Conservation (phyloP, 2,888 invertebrate species). For the Trypoxylon attenuatum region DNA sequence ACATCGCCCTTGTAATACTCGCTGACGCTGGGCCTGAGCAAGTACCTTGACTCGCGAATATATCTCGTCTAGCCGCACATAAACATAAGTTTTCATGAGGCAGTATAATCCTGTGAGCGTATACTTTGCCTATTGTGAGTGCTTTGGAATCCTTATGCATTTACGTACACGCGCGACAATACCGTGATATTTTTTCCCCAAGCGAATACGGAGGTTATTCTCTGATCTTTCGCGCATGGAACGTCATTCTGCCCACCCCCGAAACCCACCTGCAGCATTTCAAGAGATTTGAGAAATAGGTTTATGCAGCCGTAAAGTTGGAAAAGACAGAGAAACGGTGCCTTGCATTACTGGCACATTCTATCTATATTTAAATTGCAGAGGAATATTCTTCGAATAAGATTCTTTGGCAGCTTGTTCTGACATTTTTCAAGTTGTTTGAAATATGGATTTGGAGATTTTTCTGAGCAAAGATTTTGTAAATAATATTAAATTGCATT, state of each 20-base stretch:
- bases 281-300: slow-evolving; percentile 36
- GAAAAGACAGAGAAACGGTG: slow-evolving; percentile 30
- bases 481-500: too few relatives aligned
- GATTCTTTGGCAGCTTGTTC: too few relatives aligned
- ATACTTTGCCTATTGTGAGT: background rate
- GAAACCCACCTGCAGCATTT: slow-evolving; percentile 40
- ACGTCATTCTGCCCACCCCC: slow-evolving; percentile 32
- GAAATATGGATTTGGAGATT: too few relatives aligned
- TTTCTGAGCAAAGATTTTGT: too few relatives aligned
- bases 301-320: slow-evolving; percentile 1
- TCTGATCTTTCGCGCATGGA: slow-evolving; percentile 1
- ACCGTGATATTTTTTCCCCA: background rate
- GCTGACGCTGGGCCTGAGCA: background rate
- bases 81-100: background rate
- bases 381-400: too few relatives aligned
- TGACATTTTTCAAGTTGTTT: too few relatives aligned
- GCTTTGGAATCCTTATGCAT: background rate
- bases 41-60: background rate
- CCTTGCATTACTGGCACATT: slow-evolving; percentile 21
- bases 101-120: background rate
- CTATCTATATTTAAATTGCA: too few relatives aligned
- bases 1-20: slow-evolving; percentile 28
- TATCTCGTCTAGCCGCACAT: background rate
- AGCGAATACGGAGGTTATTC: background rate
- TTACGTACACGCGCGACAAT: background rate